Evolutionary conservation across 1,140 invertebrate genomes (phyloP), one percentile per base, ranked within the genome.

Genomic region (Drosophila sturtevanti): DNA sequence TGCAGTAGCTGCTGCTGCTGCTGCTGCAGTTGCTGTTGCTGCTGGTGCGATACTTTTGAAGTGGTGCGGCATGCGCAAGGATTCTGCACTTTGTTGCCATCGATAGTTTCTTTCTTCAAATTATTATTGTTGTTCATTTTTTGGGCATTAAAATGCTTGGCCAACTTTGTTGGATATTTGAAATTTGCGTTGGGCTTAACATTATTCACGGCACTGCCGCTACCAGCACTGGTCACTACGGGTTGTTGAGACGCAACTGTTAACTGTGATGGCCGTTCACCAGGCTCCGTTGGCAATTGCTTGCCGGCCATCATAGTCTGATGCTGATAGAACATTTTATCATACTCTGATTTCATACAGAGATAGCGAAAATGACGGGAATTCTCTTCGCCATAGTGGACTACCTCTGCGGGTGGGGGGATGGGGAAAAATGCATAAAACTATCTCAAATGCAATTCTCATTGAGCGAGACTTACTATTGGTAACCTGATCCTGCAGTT

Each of bases 271-370:
- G 41, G 6, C 31, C 12, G 16, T 10, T 11, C 11, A 22, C 7
- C 34, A 34, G 59, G 56, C 10, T 77, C 72, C n/a, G 51, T 12
- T 22, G 68, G 1, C 14, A 55, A 41, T 4, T 65, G 60, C 10
- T 77, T 74, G 31, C 55, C 38, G 7, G 54, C n/a, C 37, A 80
- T 51, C 69, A 82, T 52, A 0, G 76, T 61, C 2, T 91, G 90
- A 44, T 91, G 90, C 18, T 91, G 90, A n/a, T 90, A 91, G 35
- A 84, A 84, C 84, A 87, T 91, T 37, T 91, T 91, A 18, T 91
- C 90, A 51, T 91, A 91, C 59, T 91, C 90, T 1, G 90, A 90
- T 37, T 91, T 91, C 90, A 91, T 91, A 80, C 90, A 91, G 9
- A 91, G 62, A 34, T 91, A 91, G 2, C 90, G 85, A 51, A 91